These are phyloP conservation scores for Chaetophractus vellerosus DNA, from an alignment of 2,797 vertebrate genomes.

Conservation along the genomic window DNA sequence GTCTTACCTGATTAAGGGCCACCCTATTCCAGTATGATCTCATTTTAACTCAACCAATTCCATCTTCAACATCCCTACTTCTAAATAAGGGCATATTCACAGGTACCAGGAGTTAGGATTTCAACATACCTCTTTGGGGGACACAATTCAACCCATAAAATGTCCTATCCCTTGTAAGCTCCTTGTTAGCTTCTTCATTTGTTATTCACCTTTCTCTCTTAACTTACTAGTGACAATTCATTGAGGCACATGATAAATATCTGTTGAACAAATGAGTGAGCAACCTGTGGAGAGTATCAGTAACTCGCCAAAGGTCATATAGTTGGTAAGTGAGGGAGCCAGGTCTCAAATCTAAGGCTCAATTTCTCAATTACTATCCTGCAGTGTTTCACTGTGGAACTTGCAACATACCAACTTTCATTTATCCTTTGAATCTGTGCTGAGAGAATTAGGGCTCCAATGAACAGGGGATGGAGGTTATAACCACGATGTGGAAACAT, in stretches of 20 bases:
- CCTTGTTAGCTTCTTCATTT: neutral
- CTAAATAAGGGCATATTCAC: too few relatives aligned
- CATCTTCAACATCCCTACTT: too few relatives aligned
- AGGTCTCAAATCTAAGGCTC: neutral
- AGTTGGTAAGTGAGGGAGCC: neutral
- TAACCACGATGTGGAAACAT: neutral
- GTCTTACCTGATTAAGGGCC: too few relatives aligned
- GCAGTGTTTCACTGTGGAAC: neutral
- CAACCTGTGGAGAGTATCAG: neutral
- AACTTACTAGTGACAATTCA: neutral
- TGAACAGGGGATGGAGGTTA: neutral
- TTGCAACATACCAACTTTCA: neutral
- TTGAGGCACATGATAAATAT: neutral
- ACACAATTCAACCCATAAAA: too few relatives aligned
- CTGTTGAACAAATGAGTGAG: neutral
- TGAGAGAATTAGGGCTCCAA: neutral
- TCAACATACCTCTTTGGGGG: too few relatives aligned
- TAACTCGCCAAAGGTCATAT: neutral
- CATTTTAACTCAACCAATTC: too few relatives aligned
- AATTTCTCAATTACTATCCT: neutral
- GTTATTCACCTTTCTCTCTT: neutral
- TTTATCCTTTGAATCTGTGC: neutral
- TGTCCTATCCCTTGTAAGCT: neutral
- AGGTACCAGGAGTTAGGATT: too few relatives aligned
- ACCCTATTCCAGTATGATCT: too few relatives aligned